Conservation (phyloP, 2,888 invertebrate genomes). For the Drosophila tanythrix region DNA sequence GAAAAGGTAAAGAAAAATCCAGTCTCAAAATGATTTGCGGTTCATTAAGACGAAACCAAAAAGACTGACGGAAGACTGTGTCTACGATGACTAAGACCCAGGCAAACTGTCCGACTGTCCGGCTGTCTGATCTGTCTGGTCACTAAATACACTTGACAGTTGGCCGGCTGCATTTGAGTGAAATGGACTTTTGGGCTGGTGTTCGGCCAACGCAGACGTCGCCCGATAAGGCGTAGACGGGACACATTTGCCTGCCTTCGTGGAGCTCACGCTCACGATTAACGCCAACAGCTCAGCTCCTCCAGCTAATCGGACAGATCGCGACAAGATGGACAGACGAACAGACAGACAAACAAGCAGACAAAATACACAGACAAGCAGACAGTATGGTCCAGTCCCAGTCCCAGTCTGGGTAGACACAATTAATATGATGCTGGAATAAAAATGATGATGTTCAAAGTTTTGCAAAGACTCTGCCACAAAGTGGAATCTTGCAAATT, state of each 20-base stretch:
- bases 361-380: constrained; percentile 4
- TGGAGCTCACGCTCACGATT: constrained; percentile 40
- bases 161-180: constrained; percentile 46
- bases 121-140: constrained; percentile 5
- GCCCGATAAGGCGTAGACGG: constrained; percentile 46
- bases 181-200: constrained; percentile 52
- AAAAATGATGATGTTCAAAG: constrained; percentile 42
- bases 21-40: constrained; percentile 81
- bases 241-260: constrained; percentile 39
- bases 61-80: constrained; percentile 38
- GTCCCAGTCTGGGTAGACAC: constrained; percentile 22
- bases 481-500: constrained; percentile 18
- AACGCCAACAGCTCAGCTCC: constrained; percentile 51
- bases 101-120: background rate
- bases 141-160: constrained; percentile 63
- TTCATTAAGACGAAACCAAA: constrained; percentile 77
- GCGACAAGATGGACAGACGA: constrained; percentile 36
- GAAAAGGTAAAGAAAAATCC: constrained; percentile 44
- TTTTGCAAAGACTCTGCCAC: constrained; percentile 5
- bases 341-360: constrained; percentile 1
- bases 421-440: constrained; percentile 34
- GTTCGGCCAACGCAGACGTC: constrained; percentile 56
- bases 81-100: constrained; percentile 68
- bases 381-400: background rate
- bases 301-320: constrained; percentile 59